Conservation (phyloP, 2,797 vertebrate species). For the Picus viridis region DNA sequence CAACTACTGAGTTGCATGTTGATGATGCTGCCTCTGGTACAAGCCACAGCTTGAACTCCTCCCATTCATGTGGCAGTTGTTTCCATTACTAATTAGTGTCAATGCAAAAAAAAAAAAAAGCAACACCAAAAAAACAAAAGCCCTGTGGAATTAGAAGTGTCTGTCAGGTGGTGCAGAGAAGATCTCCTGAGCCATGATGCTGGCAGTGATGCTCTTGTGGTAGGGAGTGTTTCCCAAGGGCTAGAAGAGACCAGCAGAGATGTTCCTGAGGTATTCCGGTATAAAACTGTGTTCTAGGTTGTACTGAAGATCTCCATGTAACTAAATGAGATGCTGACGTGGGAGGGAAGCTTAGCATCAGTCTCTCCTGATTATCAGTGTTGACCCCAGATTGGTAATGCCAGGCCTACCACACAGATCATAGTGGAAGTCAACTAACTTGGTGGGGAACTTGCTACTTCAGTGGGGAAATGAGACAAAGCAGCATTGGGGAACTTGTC, state of each 20-base stretch:
- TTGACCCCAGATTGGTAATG: neutral
- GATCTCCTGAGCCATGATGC: neutral
- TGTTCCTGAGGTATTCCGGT: neutral
- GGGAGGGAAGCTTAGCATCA: neutral
- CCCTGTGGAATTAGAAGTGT: neutral
- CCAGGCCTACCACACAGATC: neutral
- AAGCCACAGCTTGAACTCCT: rapidly evolving
- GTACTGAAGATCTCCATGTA: neutral
- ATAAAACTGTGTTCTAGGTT: neutral
- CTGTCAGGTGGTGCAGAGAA: neutral
- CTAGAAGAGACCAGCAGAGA: neutral
- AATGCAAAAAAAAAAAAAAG: neutral
- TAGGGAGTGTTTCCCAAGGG: neutral
- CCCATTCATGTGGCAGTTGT: neutral
- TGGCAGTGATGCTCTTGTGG: neutral
- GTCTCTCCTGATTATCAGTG: neutral
- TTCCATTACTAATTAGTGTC: neutral
- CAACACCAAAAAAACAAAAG: neutral
- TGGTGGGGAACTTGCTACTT: neutral
- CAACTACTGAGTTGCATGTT: neutral
- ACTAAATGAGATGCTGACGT: neutral
- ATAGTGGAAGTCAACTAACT: neutral
- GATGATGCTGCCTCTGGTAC: neutral
- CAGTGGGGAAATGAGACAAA: neutral
- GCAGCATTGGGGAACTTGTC: neutral